These are phyloP conservation scores for Sebastes minor DNA, from an alignment of 2,797 vertebrate genomes.

Conservation along the genomic window DNA sequence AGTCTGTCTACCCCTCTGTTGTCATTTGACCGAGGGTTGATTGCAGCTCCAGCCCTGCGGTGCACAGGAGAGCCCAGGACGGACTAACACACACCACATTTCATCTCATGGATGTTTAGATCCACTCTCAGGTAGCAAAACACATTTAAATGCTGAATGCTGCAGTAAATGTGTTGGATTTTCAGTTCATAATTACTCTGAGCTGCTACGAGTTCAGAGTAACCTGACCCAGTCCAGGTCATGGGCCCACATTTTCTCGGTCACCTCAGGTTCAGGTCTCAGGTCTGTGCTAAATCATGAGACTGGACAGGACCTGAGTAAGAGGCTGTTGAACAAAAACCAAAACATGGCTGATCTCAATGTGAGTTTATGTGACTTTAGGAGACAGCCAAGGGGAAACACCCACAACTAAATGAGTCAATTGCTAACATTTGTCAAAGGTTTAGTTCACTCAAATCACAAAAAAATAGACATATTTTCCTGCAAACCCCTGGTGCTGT, in stretches of 20 bases:
- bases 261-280: not conserved
- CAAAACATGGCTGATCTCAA: not conserved
- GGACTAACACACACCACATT: not conserved
- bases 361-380: not conserved
- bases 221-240: not conserved
- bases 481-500: not conserved
- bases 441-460: not conserved
- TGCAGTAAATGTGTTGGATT: not conserved
- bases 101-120: not conserved
- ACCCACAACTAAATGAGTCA: not conserved
- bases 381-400: not conserved
- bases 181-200: not conserved
- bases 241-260: not conserved
- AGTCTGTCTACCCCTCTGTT: constrained; percentile 4
- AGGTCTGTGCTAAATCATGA: not conserved
- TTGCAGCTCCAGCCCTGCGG: constrained; percentile 5
- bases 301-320: not conserved
- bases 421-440: not conserved
- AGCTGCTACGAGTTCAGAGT: not conserved
- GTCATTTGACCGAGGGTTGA: constrained; percentile 19
- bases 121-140: not conserved
- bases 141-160: not conserved
- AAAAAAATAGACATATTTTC: not conserved
- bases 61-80: not conserved
- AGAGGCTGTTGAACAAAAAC: not conserved